These are phyloP conservation scores for Melanostoma scalare DNA, from an alignment of 2,888 invertebrate genomes.

Conservation along the genomic window DNA sequence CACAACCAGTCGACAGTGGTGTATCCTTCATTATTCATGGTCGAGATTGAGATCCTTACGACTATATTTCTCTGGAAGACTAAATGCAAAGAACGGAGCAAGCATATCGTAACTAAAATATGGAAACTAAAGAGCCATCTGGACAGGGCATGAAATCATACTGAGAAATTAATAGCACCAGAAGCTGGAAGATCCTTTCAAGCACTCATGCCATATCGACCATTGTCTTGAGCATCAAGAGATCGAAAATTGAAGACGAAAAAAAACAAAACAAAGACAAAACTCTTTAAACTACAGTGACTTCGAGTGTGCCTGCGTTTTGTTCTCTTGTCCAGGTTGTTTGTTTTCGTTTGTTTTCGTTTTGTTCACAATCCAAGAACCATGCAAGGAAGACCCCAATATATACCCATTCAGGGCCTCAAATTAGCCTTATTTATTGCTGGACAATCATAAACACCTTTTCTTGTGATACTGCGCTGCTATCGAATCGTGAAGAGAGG, in stretches of 20 bases:
- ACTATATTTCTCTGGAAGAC: conserved; percentile 6
- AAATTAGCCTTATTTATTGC: conserved; percentile 74
- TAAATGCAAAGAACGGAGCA: conserved; percentile 13
- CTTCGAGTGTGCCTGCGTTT: conserved; percentile 58
- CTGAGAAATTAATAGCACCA: conserved; percentile 24
- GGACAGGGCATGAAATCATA: conserved; percentile 36
- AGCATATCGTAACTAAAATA: conserved; percentile 19
- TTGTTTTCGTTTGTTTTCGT: conserved; percentile 73
- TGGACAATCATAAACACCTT: conserved; percentile 74
- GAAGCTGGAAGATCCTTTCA: conserved; percentile 36
- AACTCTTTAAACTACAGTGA: conserved; percentile 33
- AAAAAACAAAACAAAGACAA: conserved; percentile 11
- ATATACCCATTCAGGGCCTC: conserved; percentile 56
- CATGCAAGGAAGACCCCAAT: conserved; percentile 41
- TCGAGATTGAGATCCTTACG: conserved; percentile 5
- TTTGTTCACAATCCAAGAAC: conserved; percentile 61
- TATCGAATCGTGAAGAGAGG: conserved; percentile 33
- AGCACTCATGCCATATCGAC: neutral
- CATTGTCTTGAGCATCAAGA: conserved; percentile 44
- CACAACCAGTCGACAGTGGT: too few species aligned
- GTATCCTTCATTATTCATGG: neutral
- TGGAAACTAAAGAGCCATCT: conserved; percentile 31
- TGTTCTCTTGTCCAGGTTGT: conserved; percentile 67
- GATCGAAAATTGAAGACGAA: neutral
- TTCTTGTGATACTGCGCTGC: conserved; percentile 39